Base-by-base conservation (phyloP, 1,140 invertebrate species). In the Planococcus citri region DNA sequence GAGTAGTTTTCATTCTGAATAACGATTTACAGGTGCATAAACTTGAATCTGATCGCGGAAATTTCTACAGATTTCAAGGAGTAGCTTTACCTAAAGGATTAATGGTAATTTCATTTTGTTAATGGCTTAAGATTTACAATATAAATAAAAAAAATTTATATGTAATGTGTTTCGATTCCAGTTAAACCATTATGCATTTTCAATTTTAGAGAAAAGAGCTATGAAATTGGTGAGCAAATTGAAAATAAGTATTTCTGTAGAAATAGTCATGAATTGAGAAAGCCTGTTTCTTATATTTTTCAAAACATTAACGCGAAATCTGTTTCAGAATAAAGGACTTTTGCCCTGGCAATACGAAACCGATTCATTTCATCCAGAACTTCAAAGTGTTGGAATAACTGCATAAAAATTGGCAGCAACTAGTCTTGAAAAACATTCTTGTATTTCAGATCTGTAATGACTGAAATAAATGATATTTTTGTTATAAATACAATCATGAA, bases 51-150 rank as follows among this genome's bases (percentile, higher is more conserved):
- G 78, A 83, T 24, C 79, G 82, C 1, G 83, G 84, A 2, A 76
- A 79, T 17, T 77, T 95, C n/a, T 90, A 91, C 75, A 82, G 95
- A 74, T 88, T 97, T 74, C 95, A 98, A 80, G 94, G 93, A 0
- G 83, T 97, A 0, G 89, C 92, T 0, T 75, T 97, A 69, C 94
- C 95, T 0, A 81, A 76, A 70, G 87, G 87, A 29, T 82, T 94
- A 69, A 75, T 84, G 20, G 81, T 83, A 75, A 78, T 79, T 72
- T 75, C 75, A 33, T 33, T 3, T 6, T 12, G 3, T 33, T 33
- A 3, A 33, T 33, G 3, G 29, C 3, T 33, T n/a, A n/a, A n/a
- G 12, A 33, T 33, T 33, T 33, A 6, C 12, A 12, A 6, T 33
- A 12, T 12, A 33, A 33, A 60, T 61, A 14, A 29, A n/a, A 69